Evolutionary conservation across 2,888 invertebrate genomes (phyloP), one percentile per base, ranked within the genome.

Genomic region (Pollenia amentaria): DNA sequence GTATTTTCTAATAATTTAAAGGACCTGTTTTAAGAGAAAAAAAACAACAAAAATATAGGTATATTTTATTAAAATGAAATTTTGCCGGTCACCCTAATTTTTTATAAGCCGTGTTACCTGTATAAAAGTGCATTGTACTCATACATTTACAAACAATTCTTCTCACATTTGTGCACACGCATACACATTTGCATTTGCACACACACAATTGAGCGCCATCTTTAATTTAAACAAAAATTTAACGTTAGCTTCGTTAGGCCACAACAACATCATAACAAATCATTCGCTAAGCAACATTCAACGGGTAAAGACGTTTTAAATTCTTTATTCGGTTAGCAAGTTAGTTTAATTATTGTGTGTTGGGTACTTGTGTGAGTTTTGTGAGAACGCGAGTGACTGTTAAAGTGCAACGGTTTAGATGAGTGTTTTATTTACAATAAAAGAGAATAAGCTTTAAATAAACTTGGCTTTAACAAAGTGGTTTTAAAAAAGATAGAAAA

Each of bases 271-370:
- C 18, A 87, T 62, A 62, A 72, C 72, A 77, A 82, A 85, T 80
- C 88, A 88, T 88, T 87, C 87, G 77, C 82, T 76, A 79, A 75
- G 77, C 79, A 87, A 88, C 84, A 73, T 87, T 88, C 87, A 84
- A 82, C 87, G 84, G 76, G 46, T 77, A 70, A 87, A 87, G 87
- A 85, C 85, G 83, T 81, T 76, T 67, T 48, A n/a, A 70, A 60
- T 55, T 65, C 42, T 76, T 42, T 67, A 42, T 21, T 65, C 72
- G 85, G 85, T 76, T 75, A 62, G 65, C 44, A 55, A 73, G 29
- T 38, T 18, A 53, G 55, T 82, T 29, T 62, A 60, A 44, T 57
- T 16, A 38, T 70, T 44, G 83, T 57, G 65, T 70, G 76, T 62
- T 57, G 62, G 38, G 51, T 77, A 55, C 44, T 40, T 48, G 46